Evolutionary conservation across 2,797 vertebrate species (phyloP), one percentile per base, ranked within the genome.

Genomic region (Lepus townsendii): DNA sequence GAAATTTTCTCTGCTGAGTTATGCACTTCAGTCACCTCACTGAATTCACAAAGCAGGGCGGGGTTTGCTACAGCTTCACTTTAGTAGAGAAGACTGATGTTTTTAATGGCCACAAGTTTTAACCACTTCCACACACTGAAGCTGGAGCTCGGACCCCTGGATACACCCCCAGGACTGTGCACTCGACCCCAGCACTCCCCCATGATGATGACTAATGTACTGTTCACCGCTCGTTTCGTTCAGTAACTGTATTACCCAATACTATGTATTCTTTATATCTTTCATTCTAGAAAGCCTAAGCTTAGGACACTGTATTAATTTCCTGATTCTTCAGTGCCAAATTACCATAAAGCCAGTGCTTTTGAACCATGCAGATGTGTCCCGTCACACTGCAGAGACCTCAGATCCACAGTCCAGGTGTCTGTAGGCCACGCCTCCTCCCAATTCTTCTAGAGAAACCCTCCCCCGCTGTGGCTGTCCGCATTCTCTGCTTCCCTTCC

Each of bases 351-450:
- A 94, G 4, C 10, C 30, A 4, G 24, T 12, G 50, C 19, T 7
- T 86, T 68, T 50, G 57, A 71, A 47, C 20, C 13, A 19, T 54
- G n/a, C 12, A 30, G 54, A 71, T 5, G 65, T 17, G 16, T 69
- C 26, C 19, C n/a, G 13, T 77, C 22, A 2, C 19, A 20, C 16
- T 30, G 26, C 7, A 24, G 17, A 16, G 85, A 12, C 1, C 66
- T 7, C 38, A 38, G 26, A 75, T 72, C 22, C 22, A 54, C 63
- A 38, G 57, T 16, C 57, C 24, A 88, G 66, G 66, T 27, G 4
- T 8, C 9, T 32, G n/a, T 2, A 38, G 11, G 19, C 32, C 60
- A 38, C 0, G 0, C 1, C 5, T 11, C 30, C 17, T 32, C 5
- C 35, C 30, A 30, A 19, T 11, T 10, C 3, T 1, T 6, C 0